A percentile compares a stretch with the other conserved stretches of the same genome.
phyloP scores from a whole-genome alignment of 2,797 vertebrate genomes.

The Oophaga sylvatica region DNA sequence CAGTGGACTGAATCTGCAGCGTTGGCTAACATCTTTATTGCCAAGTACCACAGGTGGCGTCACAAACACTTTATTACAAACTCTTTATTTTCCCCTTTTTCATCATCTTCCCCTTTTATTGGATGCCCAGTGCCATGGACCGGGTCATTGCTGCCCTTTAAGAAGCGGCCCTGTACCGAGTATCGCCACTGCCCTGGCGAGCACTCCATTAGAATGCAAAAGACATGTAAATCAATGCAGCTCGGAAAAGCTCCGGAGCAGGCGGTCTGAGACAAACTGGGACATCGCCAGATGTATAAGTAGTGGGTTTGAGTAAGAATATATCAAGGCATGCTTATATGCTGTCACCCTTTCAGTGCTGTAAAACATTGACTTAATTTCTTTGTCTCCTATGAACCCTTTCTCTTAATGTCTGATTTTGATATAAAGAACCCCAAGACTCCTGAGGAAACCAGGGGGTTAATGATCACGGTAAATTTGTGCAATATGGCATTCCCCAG shows the following conservation, averaged over 20 bases:
- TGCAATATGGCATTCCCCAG: conserved; percentile 35
- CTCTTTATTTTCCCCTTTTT: too few species aligned
- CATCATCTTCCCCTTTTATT: too few species aligned
- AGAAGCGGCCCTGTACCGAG: too few species aligned
- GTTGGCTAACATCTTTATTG: too few species aligned
- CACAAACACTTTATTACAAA: too few species aligned
- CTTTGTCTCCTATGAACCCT: not conserved
- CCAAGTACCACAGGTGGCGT: too few species aligned
- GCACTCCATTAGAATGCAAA: conserved; percentile 34
- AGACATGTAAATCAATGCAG: conserved; percentile 54
- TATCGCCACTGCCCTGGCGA: too few species aligned
- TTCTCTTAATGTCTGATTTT: too few species aligned
- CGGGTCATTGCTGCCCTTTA: too few species aligned
- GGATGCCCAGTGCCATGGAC: too few species aligned
- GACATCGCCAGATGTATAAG: conserved; percentile 22
- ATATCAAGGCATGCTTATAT: not conserved
- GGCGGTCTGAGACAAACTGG: conserved; percentile 19
- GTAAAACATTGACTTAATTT: not conserved
- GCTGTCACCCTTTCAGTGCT: conserved; percentile 6
- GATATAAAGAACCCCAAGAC: not conserved
- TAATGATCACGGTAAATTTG: conserved; percentile 7
- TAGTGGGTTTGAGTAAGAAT: not conserved
- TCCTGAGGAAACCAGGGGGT: conserved; percentile 15
- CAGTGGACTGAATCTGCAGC: too few species aligned
- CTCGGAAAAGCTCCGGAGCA: conserved; percentile 23